Evolutionary conservation across 1,140 invertebrate species (phyloP).

Genomic region (Scaptomyza hsui): DNA sequence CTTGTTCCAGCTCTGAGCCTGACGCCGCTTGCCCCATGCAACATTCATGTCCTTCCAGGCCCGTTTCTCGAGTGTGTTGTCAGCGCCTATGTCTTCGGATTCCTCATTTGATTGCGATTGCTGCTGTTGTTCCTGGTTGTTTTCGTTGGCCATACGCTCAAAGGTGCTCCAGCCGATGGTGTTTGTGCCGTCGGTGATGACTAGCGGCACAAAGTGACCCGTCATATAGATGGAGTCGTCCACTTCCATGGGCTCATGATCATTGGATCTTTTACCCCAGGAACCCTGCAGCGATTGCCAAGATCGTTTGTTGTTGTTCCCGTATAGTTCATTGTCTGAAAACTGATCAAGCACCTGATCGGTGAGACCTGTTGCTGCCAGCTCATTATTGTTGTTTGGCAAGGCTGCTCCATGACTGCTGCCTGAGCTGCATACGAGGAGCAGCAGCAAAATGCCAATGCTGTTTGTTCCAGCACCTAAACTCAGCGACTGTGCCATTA

Average conservation of each 20-base stretch:
- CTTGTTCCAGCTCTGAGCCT: slow-evolving; percentile 86
- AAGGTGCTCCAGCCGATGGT: slow-evolving; percentile 75
- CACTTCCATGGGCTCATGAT: slow-evolving; percentile 27
- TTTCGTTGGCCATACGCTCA: slow-evolving; percentile 56
- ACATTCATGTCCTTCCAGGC: slow-evolving; percentile 87
- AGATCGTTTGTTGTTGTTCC: slow-evolving; percentile 86
- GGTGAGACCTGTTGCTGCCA: slow-evolving; percentile 45
- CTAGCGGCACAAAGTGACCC: slow-evolving; percentile 73
- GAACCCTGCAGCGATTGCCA: slow-evolving; percentile 87
- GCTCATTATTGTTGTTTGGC: slow-evolving; percentile 48
- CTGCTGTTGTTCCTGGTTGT: slow-evolving; percentile 26
- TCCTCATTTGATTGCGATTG: slow-evolving; percentile 51
- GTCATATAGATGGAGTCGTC: slow-evolving; percentile 67
- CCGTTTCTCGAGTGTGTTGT: slow-evolving; percentile 85
- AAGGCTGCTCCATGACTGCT: slow-evolving; percentile 37
- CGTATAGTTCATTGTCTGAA: slow-evolving; percentile 56
- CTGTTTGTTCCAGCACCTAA: slow-evolving; percentile 19
- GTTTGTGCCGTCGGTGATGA: slow-evolving; percentile 72
- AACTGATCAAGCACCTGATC: slow-evolving; percentile 69
- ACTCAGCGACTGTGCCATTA: slow-evolving; percentile 44
- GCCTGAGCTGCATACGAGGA: slow-evolving; percentile 40
- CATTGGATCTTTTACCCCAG: slow-evolving; percentile 86
- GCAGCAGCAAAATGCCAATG: slow-evolving; percentile 31
- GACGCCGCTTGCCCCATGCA: slow-evolving; percentile 87
- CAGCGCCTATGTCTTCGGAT: slow-evolving; percentile 32